Base-by-base conservation (phyloP, 2,888 invertebrate genomes). In the Conops quadrifasciatus region DNA sequence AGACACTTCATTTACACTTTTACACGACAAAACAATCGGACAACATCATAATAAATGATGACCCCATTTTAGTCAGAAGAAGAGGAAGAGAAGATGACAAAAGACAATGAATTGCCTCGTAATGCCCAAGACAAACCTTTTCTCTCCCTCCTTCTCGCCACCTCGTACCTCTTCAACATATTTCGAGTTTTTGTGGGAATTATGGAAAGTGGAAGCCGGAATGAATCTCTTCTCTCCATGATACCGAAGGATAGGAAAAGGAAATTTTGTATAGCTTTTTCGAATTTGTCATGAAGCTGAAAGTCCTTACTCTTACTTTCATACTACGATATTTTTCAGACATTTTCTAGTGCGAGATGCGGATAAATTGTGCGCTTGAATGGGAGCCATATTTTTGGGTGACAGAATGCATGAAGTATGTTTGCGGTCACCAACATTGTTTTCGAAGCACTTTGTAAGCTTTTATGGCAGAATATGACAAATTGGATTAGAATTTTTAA, bases 11-110 rank as follows among this genome's bases (percentile, higher is more conserved):
- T 64, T 64, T 43, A 64, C 63, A 64, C 63, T 49, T 64, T 47
- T 30, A 49, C 26, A 66, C 24, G 60, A 59, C 59, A 60, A 67
- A 67, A 49, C 60, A 60, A 67, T 67, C 67, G 49, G 67, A 28
- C 28, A 62, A 67, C 71, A 49, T 69, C 65, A 65, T 60, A 69
- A 69, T 59, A 66, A 72, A 72, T 72, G 69, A 69, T 72, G 69
- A 72, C 72, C 72, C 24, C 19, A 67, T 63, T 21, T n/a, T 16
- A 26, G 49, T 36, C 21, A 16, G 43, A 43, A 45, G 24, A 21
- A 36, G 30, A 63, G 11, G 26, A 9, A 26, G 16, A 13, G 21
- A 2, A 13, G 21, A 43, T 4, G 5, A 28, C 13, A 24, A 19
- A 11, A 24, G 62, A 43, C 1, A 62, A 26, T 15, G 26, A 24